These are phyloP conservation scores for Butorides virescens DNA, from an alignment of 2,113 vertebrate genomes.

Conservation along the genomic window DNA sequence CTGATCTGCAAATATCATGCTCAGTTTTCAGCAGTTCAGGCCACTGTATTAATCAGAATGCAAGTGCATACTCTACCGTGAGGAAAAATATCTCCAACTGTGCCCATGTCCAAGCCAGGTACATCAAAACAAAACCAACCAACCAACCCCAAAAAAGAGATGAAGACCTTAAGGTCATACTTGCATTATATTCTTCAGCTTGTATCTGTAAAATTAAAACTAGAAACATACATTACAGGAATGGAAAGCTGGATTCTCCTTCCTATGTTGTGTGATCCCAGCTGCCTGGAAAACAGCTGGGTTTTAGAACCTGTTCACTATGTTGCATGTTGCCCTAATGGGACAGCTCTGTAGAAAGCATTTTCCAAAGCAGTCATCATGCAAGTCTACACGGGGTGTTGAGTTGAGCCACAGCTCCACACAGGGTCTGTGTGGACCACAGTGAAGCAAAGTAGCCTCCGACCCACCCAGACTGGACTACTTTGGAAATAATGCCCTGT, in stretches of 20 bases:
- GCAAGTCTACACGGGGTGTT: background rate
- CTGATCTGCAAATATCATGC: background rate
- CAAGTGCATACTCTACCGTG: too few relatives aligned
- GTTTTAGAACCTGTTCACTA: background rate
- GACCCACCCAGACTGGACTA: accelerated
- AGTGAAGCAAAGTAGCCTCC: background rate
- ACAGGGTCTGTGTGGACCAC: background rate
- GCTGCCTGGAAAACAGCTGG: accelerated
- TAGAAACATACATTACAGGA: accelerated
- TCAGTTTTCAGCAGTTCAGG: background rate
- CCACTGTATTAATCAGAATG: background rate
- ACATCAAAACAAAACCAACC: background rate
- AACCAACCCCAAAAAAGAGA: background rate
- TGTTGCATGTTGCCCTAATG: background rate
- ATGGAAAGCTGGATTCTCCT: background rate
- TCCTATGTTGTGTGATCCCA: background rate
- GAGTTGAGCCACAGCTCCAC: background rate
- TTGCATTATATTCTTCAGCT: background rate
- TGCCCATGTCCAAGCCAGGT: background rate
- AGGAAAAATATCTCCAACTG: background rate
- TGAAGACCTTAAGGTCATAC: background rate
- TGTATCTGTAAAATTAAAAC: background rate
- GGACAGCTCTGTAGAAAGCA: background rate
- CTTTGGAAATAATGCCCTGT: background rate
- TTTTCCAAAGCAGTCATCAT: background rate